Evolutionary conservation across 2,797 vertebrate species (phyloP).

Genomic region (Oreochromis grahami): DNA sequence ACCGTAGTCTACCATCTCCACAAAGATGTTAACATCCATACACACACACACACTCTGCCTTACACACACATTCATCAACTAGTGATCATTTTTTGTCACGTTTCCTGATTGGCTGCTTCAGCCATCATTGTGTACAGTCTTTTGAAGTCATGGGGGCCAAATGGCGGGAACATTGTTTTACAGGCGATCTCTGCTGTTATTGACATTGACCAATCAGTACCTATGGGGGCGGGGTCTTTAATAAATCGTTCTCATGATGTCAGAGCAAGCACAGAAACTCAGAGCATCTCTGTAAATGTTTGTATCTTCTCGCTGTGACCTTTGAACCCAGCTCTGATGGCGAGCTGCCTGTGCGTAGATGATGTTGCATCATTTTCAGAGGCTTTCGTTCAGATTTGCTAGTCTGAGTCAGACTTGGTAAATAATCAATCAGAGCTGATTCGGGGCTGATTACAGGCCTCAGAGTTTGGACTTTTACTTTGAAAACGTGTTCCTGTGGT

Average conservation of each 20-base stretch:
- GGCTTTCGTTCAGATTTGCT: not conserved
- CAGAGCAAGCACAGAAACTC: not conserved
- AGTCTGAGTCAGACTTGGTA: not conserved
- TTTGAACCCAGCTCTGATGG: not conserved
- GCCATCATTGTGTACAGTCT: not conserved
- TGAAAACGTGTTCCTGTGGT: not conserved
- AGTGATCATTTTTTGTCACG: not conserved
- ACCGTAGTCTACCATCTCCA: not conserved
- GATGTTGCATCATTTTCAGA: not conserved
- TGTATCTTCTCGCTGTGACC: not conserved
- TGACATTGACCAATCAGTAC: not conserved
- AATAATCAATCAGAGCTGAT: constrained; percentile 2
- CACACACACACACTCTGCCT: not conserved
- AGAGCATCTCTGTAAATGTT: not conserved
- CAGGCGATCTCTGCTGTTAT: not conserved
- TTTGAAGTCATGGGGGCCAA: not conserved
- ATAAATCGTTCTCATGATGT: not conserved
- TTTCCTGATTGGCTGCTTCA: not conserved
- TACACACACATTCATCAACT: not conserved
- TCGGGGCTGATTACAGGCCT: not conserved
- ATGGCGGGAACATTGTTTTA: not conserved
- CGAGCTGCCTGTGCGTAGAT: not conserved
- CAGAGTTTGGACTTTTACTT: not conserved
- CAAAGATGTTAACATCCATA: not conserved
- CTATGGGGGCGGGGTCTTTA: not conserved